A percentile compares a stretch with the other conserved stretches of the same genome.
These are phyloP conservation scores for Serranochromis macrocephalus DNA, from an alignment of 2,113 vertebrate genomes.

Conservation along the genomic window DNA sequence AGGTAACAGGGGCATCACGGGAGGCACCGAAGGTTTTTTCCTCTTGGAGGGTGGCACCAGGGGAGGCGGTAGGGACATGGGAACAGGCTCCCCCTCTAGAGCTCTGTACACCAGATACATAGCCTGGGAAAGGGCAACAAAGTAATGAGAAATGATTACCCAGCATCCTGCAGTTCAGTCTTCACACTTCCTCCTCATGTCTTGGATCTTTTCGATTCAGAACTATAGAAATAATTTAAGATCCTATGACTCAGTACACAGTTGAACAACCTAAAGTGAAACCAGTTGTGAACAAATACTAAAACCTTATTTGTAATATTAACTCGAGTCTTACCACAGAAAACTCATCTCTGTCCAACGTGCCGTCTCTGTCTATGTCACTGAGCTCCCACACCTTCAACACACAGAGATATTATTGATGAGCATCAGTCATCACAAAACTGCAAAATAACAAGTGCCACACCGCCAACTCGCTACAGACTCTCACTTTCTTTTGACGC, in stretches of 20 bases:
- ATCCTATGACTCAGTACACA: not conserved
- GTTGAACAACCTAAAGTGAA: not conserved
- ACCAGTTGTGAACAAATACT: not conserved
- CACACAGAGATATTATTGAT: conserved; percentile 5
- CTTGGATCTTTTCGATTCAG: not conserved
- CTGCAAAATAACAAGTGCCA: not conserved
- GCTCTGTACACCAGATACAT: conserved; percentile 98
- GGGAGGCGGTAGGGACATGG: conserved; percentile 87
- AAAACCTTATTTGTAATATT: not conserved
- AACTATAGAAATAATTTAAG: not conserved
- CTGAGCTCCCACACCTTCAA: conserved; percentile 96
- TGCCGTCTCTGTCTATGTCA: conserved; percentile 94
- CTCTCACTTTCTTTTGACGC: not conserved
- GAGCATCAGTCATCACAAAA: not conserved
- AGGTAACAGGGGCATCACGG: conserved; percentile 75
- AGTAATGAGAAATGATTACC: conserved; percentile 13
- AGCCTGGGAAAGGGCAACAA: conserved; percentile 71
- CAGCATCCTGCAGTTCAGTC: not conserved
- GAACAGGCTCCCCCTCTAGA: conserved; percentile 92
- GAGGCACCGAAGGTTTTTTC: conserved; percentile 77
- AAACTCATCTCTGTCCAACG: conserved; percentile 97
- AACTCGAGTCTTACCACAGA: conserved; percentile 82
- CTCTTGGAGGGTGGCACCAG: conserved; percentile 94
- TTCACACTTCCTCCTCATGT: not conserved
- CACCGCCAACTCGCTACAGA: not conserved